Base-by-base conservation (phyloP, 2,888 invertebrate genomes). In the Bombylius discolor region DNA sequence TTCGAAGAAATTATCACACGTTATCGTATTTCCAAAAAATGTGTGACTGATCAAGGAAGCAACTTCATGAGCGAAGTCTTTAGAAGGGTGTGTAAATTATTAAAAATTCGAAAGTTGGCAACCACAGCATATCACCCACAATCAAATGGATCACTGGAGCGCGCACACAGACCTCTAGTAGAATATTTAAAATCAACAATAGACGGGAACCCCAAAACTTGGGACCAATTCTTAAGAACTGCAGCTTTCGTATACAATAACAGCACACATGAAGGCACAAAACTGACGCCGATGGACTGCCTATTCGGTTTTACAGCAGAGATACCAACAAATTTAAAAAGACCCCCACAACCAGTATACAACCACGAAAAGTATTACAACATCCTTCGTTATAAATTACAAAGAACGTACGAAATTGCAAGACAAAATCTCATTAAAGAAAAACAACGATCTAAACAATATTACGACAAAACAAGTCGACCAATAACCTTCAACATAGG, bases 191-290 rank as follows among this genome's bases (percentile, higher is more conserved):
- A 52, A 33, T 53, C 53, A 31, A 56, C 56, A 34, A 53, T 47
- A 1, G 42, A 50, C 4, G 55, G 58, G 33, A 53, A 49, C 42
- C 51, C 48, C 33, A 46, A 46, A 13, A 58, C 56, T 34, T 58
- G 58, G 60, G 60, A 59, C 13, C 56, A 60, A 34, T 58, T 51
- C 49, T 34, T 58, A 7, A 11, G 49, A 8, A 32, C 46, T 13
- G 58, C 56, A 1, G 53, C 56, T 53, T 57, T 56, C 36, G 58
- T 58, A 4, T 55, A 56, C 9, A 55, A 53, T 36, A 56, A 55
- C 34, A 45, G 32, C 8, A 31, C 49, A 12, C 51, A 55, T n/a
- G 34, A 49, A 1, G 44, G 55, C 5, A 51, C 57, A 4, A 51
- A 55, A 50, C 36, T 57, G 13, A 56, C 54, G 6, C 57, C 60